Evolutionary conservation across 2,888 invertebrate genomes (phyloP).

Genomic region (Papilio demoleus): DNA sequence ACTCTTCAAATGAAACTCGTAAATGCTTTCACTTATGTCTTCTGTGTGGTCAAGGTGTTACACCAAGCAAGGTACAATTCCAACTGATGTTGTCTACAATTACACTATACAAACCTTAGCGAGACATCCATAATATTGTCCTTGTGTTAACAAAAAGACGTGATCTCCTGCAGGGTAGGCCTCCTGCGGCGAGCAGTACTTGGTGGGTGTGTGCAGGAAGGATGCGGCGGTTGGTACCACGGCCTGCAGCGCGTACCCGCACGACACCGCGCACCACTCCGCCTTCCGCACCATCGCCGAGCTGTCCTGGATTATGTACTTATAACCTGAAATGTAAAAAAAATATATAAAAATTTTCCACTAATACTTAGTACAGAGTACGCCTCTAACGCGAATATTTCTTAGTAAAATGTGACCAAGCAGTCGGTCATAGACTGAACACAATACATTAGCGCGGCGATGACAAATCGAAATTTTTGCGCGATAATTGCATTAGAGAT

Average conservation of each 20-base stretch:
- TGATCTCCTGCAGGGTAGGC: slow-evolving; percentile 87
- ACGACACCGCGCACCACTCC: slow-evolving; percentile 86
- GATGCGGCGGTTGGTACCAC: slow-evolving; percentile 68
- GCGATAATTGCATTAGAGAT: too few relatives aligned
- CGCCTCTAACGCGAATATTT: too few relatives aligned
- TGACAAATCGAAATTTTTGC: too few relatives aligned
- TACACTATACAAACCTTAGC: slow-evolving; percentile 89
- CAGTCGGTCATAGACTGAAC: too few relatives aligned
- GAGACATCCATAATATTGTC: slow-evolving; percentile 91
- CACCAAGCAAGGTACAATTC: too few relatives aligned
- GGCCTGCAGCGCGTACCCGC: slow-evolving; percentile 88
- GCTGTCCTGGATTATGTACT: slow-evolving; percentile 81
- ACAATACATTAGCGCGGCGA: too few relatives aligned
- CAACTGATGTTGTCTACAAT: too few relatives aligned
- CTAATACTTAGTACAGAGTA: too few relatives aligned
- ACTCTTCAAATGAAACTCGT: too few relatives aligned
- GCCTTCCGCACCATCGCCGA: slow-evolving; percentile 86
- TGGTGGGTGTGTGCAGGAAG: slow-evolving; percentile 52
- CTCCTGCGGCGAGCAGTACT: slow-evolving; percentile 61
- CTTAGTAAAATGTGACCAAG: too few relatives aligned
- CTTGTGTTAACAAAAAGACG: slow-evolving; percentile 89
- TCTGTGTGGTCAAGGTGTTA: too few relatives aligned
- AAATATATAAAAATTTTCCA: neutral
- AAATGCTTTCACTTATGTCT: too few relatives aligned
- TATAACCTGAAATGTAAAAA: slow-evolving; percentile 61